Evolutionary conservation across 2,797 vertebrate species (phyloP), one percentile per base, ranked within the genome.

Genomic region (Chrosomus eos): DNA sequence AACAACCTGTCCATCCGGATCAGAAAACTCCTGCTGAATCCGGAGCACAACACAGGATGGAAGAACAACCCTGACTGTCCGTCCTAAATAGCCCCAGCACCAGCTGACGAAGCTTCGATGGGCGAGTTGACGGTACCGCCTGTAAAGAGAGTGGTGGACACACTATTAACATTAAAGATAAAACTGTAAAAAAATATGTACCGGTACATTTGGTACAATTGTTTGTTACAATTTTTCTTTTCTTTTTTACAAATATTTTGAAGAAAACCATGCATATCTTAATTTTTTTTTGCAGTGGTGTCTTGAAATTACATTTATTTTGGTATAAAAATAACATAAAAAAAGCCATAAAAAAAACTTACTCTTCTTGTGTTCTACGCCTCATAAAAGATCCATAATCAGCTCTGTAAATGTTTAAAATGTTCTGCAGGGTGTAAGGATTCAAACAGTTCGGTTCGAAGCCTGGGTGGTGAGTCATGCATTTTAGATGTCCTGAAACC

Each of bases 341-440:
- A 76, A 38, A 76, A 60, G 16, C 4, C 1, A 5, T 16, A 10
- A 62, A 18, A 58, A 36, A n/a, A 26, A 36, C 31, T 0, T 55
- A 55, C 73, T 2, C 19, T 26, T 19, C 23, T 9, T 76, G 23
- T 60, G 53, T 38, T 60, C 7, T 76, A 10, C 23, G 51, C 13
- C 33, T 76, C 53, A 76, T n/a, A n/a, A n/a, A 14, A 16, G 13
- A 11, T 60, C 74, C 74, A 76, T n/a, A 76, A 58, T 76, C 53
- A 58, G 75, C 55, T 38, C 3, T 62, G 75, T 77, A 78, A 62
- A 78, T 78, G n/a, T 77, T 43, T 1, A 43, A 18, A 18, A 77
- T 62, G 75, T 43, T 43, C 55, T 78, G 55, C 4, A 78, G 75
- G 36, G 38, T 43, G n/a, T 78, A 62, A 28, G 75, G 55, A 78